Evolutionary conservation across 1,140 invertebrate species (phyloP).

Genomic region (Adelges cooleyi): DNA sequence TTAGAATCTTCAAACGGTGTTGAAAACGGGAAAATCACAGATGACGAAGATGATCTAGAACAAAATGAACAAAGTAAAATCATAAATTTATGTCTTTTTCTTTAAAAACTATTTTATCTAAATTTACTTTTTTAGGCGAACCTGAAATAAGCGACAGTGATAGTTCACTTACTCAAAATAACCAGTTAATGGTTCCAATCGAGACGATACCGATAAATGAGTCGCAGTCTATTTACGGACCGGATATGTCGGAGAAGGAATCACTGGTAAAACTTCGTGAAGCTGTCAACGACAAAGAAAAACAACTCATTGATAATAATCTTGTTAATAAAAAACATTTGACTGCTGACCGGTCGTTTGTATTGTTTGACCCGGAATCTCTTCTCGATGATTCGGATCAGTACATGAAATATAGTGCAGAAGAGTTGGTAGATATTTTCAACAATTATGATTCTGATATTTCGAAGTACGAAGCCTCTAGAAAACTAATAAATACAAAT

Average conservation of each 20-base stretch:
- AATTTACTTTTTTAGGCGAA: background rate
- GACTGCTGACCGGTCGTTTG: background rate
- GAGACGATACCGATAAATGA: background rate
- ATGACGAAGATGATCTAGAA: background rate
- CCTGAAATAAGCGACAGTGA: background rate
- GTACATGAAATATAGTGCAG: background rate
- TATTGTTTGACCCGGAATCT: constrained; percentile 17
- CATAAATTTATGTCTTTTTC: too few species aligned
- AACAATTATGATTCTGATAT: constrained; percentile 7
- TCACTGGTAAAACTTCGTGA: background rate
- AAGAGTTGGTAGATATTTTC: background rate
- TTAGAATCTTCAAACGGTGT: background rate
- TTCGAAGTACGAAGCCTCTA: background rate
- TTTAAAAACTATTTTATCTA: background rate
- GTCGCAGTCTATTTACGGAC: background rate
- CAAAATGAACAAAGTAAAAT: too few species aligned
- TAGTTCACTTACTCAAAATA: background rate
- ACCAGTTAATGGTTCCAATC: background rate
- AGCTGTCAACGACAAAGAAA: constrained; percentile 1
- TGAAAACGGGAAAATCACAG: background rate
- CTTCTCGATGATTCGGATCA: background rate
- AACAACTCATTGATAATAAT: background rate
- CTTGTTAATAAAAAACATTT: background rate
- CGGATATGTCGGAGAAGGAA: background rate
- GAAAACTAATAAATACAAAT: background rate